Percentiles rank a stretch among this genome's conserved stretches.
These are phyloP conservation scores for Agonopterix alstromeriana DNA, from an alignment of 2,888 invertebrate species.

Conservation along the genomic window DNA sequence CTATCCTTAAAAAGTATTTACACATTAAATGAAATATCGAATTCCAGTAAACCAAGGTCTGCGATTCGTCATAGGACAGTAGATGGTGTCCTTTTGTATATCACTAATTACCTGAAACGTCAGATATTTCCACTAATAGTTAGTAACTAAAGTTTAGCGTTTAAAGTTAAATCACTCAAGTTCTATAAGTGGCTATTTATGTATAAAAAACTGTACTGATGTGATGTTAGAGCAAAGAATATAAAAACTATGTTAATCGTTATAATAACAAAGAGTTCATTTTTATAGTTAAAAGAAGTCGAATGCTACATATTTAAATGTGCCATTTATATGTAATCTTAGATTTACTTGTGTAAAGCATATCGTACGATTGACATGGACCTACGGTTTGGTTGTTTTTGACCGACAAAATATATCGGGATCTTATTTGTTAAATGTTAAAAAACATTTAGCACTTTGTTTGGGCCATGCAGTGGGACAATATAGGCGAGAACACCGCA, in stretches of 20 bases:
- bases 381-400: slow-evolving; percentile 6
- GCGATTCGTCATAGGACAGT: too few relatives aligned
- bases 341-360: slow-evolving; percentile 11
- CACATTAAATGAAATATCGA: too few relatives aligned
- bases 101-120: too few relatives aligned
- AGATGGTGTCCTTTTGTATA: too few relatives aligned
- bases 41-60: too few relatives aligned
- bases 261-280: slow-evolving; percentile 10
- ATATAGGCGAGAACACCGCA: too few relatives aligned
- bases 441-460: too few relatives aligned
- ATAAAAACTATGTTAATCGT: slow-evolving; percentile 22
- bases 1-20: too few relatives aligned
- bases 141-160: too few relatives aligned
- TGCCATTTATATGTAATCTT: slow-evolving; percentile 34
- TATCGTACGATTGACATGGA: slow-evolving; percentile 3
- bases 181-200: slow-evolving; percentile 5
- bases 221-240: slow-evolving; percentile 67
- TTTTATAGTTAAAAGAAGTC: slow-evolving; percentile 17
- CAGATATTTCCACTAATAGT: too few relatives aligned
- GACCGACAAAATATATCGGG: slow-evolving; percentile 6
- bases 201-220: slow-evolving; percentile 64
- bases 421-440: neutral
- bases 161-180: too few relatives aligned
- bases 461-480: too few relatives aligned
- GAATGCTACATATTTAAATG: slow-evolving; percentile 35